phyloP scores from a whole-genome alignment of 2,888 invertebrate genomes.

The Apamea anceps region DNA sequence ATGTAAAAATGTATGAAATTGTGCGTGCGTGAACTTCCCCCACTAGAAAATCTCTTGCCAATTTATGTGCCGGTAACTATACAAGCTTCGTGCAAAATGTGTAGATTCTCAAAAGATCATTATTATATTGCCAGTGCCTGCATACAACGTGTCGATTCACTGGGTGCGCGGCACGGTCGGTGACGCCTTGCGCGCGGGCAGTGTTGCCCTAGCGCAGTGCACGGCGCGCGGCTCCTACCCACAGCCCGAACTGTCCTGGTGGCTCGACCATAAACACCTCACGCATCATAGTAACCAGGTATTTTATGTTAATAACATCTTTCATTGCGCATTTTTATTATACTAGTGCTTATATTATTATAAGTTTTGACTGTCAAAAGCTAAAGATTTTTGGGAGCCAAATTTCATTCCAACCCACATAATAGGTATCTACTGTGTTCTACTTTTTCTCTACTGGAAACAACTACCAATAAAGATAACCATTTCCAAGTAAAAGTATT shows the following conservation, averaged over 20 bases:
- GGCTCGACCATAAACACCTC: constrained; percentile 85
- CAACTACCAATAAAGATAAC: not conserved
- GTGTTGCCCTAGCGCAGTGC: constrained; percentile 82
- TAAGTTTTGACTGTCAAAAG: not conserved
- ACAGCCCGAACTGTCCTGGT: constrained; percentile 86
- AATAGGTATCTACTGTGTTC: not conserved
- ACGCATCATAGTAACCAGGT: constrained; percentile 88
- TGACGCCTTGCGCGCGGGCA: constrained; percentile 81
- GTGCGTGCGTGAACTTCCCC: too few species aligned
- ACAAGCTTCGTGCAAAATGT: not conserved
- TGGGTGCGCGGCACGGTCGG: constrained; percentile 84
- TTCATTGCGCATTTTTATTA: not conserved
- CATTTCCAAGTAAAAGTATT: not conserved
- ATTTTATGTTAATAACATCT: not conserved
- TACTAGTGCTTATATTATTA: not conserved
- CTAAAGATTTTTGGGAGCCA: not conserved
- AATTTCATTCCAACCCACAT: not conserved
- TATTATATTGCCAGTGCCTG: constrained; percentile 77
- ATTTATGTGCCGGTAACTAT: too few species aligned
- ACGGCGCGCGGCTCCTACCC: constrained; percentile 86
- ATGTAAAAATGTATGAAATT: too few species aligned
- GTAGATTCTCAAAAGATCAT: not conserved
- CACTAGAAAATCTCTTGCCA: too few species aligned
- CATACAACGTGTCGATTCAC: constrained; percentile 85
- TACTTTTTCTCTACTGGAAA: not conserved